Evolutionary conservation across 2,797 vertebrate genomes (phyloP).

Genomic region (Myotis daubentonii): DNA sequence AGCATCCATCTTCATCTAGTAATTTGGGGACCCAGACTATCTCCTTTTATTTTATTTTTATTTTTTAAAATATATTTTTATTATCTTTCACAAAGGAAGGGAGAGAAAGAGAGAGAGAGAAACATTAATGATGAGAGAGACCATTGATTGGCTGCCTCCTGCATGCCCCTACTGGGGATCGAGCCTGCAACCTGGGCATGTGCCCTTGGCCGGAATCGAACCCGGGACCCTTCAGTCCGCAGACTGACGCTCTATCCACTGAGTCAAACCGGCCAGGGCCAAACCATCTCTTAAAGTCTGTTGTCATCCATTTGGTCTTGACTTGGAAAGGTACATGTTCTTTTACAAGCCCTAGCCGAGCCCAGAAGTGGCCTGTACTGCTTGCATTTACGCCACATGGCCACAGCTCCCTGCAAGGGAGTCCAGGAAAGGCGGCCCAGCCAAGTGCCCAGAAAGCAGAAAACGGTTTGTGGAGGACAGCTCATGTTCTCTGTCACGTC

Average conservation of each 20-base stretch:
- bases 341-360: background rate
- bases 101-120: too few relatives aligned
- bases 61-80: too few relatives aligned
- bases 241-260: too few relatives aligned
- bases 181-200: too few relatives aligned
- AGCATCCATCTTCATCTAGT: background rate
- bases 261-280: too few relatives aligned
- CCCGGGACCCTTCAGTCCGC: too few relatives aligned
- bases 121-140: too few relatives aligned
- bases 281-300: background rate
- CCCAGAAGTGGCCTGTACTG: accelerated
- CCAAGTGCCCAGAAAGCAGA: background rate
- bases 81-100: too few relatives aligned
- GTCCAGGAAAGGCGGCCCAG: background rate
- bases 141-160: too few relatives aligned
- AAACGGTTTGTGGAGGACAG: background rate
- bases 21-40: background rate
- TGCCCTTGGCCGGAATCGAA: too few relatives aligned
- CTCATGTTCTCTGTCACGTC: background rate
- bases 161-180: too few relatives aligned
- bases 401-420: background rate
- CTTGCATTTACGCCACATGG: background rate
- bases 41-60: background rate
- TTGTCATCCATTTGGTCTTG: background rate
- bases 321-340: background rate